Evolutionary conservation across 2,888 invertebrate species (phyloP).

Genomic region (Poecilus cupreus): DNA sequence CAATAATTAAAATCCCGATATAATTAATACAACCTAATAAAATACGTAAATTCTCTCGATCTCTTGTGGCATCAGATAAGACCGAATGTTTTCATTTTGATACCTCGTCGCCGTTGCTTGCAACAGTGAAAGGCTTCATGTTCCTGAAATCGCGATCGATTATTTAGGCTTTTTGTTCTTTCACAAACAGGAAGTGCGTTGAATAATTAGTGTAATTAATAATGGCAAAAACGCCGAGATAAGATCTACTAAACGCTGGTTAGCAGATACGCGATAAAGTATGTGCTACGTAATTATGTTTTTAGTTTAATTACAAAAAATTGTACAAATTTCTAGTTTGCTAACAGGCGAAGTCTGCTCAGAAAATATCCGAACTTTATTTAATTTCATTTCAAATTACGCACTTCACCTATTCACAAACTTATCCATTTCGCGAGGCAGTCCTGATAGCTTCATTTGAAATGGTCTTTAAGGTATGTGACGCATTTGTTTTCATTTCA

Average conservation of each 20-base stretch:
- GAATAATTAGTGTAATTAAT: slow-evolving; percentile 53
- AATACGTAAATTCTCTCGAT: slow-evolving; percentile 3
- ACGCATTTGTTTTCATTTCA: too few relatives aligned
- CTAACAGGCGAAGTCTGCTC: too few relatives aligned
- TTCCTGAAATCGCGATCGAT: slow-evolving; percentile 36
- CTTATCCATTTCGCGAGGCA: too few relatives aligned
- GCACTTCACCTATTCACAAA: too few relatives aligned
- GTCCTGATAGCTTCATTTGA: too few relatives aligned
- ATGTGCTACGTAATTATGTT: slow-evolving; percentile 15
- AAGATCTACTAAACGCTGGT: slow-evolving; percentile 36
- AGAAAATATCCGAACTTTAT: too few relatives aligned
- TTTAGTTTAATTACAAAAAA: background rate
- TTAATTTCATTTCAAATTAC: too few relatives aligned
- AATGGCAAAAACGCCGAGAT: slow-evolving; percentile 39
- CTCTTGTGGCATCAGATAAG: slow-evolving; percentile 25
- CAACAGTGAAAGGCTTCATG: slow-evolving; percentile 31
- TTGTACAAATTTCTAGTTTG: background rate
- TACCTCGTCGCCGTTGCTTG: background rate
- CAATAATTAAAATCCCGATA: slow-evolving; percentile 23
- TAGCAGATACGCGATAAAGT: slow-evolving; percentile 10
- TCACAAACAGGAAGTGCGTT: slow-evolving; percentile 47
- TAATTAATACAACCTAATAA: slow-evolving; percentile 4
- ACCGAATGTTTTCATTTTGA: background rate
- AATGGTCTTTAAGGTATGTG: too few relatives aligned
- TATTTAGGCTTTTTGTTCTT: slow-evolving; percentile 52